Percentiles rank a stretch among this genome's conserved stretches.
Evolutionary conservation across 1,140 invertebrate genomes (phyloP).

Genomic region (Magallana ariakensis): DNA sequence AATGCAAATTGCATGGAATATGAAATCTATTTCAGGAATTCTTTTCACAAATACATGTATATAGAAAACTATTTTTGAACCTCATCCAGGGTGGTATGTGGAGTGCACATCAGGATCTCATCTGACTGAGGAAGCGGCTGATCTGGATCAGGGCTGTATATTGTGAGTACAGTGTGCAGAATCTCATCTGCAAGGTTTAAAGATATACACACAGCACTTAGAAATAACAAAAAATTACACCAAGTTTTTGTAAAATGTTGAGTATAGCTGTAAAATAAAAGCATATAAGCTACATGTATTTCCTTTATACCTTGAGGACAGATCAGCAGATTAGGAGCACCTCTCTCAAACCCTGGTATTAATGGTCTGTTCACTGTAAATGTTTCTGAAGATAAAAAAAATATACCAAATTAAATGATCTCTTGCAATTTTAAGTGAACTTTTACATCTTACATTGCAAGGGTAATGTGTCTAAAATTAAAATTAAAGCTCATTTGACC

Average conservation of each 20-base stretch:
- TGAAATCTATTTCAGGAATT: too few species aligned
- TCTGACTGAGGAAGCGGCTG: constrained; percentile 70
- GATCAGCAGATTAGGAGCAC: constrained; percentile 71
- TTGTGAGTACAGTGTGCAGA: constrained; percentile 65
- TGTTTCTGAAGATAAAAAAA: constrained; percentile 48
- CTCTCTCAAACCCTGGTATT: constrained; percentile 63
- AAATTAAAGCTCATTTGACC: background rate
- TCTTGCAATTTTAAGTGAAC: too few species aligned
- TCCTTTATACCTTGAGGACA: constrained; percentile 65
- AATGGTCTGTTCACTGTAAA: constrained; percentile 56
- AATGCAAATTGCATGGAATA: too few species aligned
- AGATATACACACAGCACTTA: background rate
- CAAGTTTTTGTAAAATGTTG: too few species aligned
- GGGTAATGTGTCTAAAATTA: background rate
- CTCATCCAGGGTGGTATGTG: constrained; percentile 72
- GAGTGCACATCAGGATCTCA: constrained; percentile 75
- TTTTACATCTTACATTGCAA: too few species aligned
- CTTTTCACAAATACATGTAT: too few species aligned
- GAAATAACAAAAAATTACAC: too few species aligned
- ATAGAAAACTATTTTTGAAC: constrained; percentile 46
- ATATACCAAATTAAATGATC: background rate
- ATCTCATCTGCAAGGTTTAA: constrained; percentile 67
- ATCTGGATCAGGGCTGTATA: constrained; percentile 67
- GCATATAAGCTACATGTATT: too few species aligned
- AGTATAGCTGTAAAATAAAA: too few species aligned